Conservation (phyloP, 2,113 vertebrate genomes). For the Cinclus mexicanus region DNA sequence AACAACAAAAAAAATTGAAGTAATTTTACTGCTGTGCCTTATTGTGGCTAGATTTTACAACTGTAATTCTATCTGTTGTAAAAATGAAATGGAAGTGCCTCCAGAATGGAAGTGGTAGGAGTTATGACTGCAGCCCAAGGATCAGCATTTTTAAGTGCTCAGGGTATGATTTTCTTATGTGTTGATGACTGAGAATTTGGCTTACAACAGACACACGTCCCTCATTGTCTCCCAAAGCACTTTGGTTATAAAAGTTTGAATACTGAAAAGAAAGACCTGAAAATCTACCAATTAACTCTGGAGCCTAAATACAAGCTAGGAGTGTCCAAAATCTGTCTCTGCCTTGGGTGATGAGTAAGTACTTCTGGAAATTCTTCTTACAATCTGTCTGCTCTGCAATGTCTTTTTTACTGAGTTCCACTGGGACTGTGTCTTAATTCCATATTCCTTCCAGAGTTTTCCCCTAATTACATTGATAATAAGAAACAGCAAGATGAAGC, state of each 20-base stretch:
- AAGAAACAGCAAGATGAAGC: background rate
- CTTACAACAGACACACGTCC: background rate
- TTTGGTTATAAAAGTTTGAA: background rate
- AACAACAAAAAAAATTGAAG: background rate
- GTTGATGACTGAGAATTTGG: background rate
- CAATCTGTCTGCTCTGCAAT: background rate
- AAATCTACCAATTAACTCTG: background rate
- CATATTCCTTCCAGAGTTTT: background rate
- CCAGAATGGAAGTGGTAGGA: background rate
- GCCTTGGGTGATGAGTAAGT: background rate
- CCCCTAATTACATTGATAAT: background rate
- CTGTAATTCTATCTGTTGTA: background rate
- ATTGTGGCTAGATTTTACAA: background rate
- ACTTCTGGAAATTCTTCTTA: background rate
- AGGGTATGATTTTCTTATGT: background rate
- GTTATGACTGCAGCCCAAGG: background rate
- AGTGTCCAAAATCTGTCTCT: background rate
- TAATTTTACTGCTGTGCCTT: background rate
- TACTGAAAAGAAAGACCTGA: background rate
- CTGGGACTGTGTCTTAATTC: background rate
- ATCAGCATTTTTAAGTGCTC: background rate
- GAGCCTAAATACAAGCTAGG: background rate
- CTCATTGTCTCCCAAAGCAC: background rate
- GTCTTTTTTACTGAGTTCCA: background rate
- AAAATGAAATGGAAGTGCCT: background rate